phyloP scores from a whole-genome alignment of 2,888 invertebrate genomes.

The Alviniconcha strummeri region DNA sequence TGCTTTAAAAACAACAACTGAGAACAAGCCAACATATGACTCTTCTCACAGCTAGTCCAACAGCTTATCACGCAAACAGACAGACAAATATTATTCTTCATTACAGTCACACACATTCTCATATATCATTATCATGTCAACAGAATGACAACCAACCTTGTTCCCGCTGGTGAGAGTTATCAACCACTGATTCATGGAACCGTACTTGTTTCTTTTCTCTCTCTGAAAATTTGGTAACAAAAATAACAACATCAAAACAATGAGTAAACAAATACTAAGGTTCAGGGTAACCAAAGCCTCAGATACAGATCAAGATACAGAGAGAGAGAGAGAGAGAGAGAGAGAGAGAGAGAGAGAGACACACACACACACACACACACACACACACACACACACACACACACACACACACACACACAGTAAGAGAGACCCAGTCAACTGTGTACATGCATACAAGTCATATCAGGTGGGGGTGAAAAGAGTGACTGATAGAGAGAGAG shows the following conservation, averaged over 20 bases:
- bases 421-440: no score
- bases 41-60: no score
- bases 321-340: neutral
- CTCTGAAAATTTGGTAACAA: conserved; percentile 34
- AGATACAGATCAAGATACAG: neutral
- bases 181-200: conserved; percentile 52
- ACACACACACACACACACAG: neutral
- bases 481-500: no score
- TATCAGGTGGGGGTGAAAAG: no score
- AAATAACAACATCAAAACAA: conserved; percentile 32
- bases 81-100: no score
- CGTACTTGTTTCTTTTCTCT: conserved; percentile 56
- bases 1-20: no score
- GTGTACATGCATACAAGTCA: no score
- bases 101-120: no score
- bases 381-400: neutral
- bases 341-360: neutral
- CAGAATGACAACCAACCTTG: conserved; percentile 11
- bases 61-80: no score
- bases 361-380: neutral
- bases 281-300: neutral
- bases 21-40: no score
- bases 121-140: no score
- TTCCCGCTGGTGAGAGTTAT: conserved; percentile 16
- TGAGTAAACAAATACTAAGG: neutral